Evolutionary conservation across 2,888 invertebrate species (phyloP).

Genomic region (Xestobium rufovillosum): DNA sequence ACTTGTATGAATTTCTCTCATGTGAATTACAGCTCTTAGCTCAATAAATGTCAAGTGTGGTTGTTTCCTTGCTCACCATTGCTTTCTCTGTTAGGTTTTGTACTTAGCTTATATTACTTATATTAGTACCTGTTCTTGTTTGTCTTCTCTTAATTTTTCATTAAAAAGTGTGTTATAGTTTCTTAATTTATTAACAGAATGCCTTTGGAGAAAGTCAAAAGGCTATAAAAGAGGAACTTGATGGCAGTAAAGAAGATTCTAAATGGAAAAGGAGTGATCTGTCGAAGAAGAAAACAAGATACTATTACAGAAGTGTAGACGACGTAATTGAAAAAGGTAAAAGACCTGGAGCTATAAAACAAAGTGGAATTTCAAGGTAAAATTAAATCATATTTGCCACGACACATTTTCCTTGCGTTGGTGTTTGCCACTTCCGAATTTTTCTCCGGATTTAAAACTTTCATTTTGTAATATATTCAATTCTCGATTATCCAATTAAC

Average conservation of each 20-base stretch:
- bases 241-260: constrained; percentile 53
- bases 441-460: background rate
- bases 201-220: too few species aligned
- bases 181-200: too few species aligned
- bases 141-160: too few species aligned
- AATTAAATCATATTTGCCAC: constrained; percentile 8
- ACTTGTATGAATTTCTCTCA: too few species aligned
- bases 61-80: too few species aligned
- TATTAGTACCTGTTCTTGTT: too few species aligned
- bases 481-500: too few species aligned
- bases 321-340: constrained; percentile 86
- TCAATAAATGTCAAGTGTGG: too few species aligned
- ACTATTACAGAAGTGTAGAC: constrained; percentile 77
- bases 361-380: constrained; percentile 37
- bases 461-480: too few species aligned
- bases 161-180: too few species aligned
- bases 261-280: constrained; percentile 60
- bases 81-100: constrained; percentile 4
- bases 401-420: background rate
- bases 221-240: constrained; percentile 39
- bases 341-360: constrained; percentile 45
- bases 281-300: constrained; percentile 62
- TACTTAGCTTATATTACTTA: too few species aligned
- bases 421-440: background rate
- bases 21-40: too few species aligned